Evolutionary conservation across 2,888 invertebrate species (phyloP), one percentile per base, ranked within the genome.

Genomic region (Anagyrus pseudococci): DNA sequence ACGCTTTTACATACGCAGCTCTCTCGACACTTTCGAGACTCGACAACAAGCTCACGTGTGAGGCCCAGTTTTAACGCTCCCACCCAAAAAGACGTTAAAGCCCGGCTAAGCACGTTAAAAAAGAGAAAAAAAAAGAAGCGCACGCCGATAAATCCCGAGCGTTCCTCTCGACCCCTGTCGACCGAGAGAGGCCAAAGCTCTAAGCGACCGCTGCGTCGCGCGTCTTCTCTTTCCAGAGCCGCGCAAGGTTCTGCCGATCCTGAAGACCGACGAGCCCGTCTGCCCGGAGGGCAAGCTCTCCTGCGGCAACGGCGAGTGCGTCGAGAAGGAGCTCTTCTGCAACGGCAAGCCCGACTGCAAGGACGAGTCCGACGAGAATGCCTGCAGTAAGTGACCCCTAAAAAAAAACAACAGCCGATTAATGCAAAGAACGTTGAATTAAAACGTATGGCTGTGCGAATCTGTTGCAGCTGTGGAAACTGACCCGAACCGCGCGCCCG

Each of bases 301-400:
- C 63, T 96, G 96, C 81, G 96, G 96, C 67, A 92, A 91, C 82
- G 93, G 94, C 68, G 95, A 96, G 79, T 96, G 96, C 82, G 87
- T 96, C 64, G 94, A 94, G 72, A 94, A 91, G 82, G 92, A 92
- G 77, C 84, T 96, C 59, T 96, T 96, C 87, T 96, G 96, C 83
- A 94, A 96, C 77, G 95, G 93, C 76, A 93, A 93, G 82, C 87
- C 91, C 55, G 95, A 96, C 79, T 96, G 96, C 84, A 91, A 93
- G 77, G 96, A 96, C 78, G 95, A 94, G 79, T 96, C 95, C 56
- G 96, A 96, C 78, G 96, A 96, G 84, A 96, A 96, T 75, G 93
- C 95, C 70, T 96, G 96, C 86, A 90, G 95, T 95, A 85, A 91
- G 94, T 92, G 37, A 44, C 17, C 15, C 4, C 6, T 53, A 58